Percentiles rank a stretch among this genome's conserved stretches.
Conservation (phyloP, 2,888 invertebrate species). For the Brachyopa scutellaris region DNA sequence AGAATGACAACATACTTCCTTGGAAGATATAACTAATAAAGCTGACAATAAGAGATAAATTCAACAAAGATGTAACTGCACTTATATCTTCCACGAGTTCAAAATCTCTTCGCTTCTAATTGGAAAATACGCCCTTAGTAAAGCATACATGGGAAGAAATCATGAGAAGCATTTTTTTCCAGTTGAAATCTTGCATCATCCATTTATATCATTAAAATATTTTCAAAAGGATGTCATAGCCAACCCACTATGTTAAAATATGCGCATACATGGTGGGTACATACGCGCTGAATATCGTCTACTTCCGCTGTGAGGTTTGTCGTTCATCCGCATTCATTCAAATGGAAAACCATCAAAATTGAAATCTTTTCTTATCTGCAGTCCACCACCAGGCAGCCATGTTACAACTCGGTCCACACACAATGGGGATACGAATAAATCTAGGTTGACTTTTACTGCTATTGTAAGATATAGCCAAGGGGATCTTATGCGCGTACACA, state of each 20-base stretch:
- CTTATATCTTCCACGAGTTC: too few relatives aligned
- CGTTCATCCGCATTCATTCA: slow-evolving; percentile 12
- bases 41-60: too few relatives aligned
- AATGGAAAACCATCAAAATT: slow-evolving; percentile 34
- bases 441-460: slow-evolving; percentile 64
- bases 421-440: slow-evolving; percentile 56
- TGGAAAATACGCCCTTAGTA: too few relatives aligned
- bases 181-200: too few relatives aligned
- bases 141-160: too few relatives aligned
- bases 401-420: slow-evolving; percentile 21
- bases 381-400: slow-evolving; percentile 37
- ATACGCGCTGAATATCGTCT: slow-evolving; percentile 5
- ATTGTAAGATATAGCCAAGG: slow-evolving; percentile 23
- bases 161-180: too few relatives aligned
- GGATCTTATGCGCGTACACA: slow-evolving; percentile 43
- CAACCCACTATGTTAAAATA: slow-evolving; percentile 33
- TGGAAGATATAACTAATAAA: too few relatives aligned
- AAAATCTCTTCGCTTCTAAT: too few relatives aligned
- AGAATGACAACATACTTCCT: too few relatives aligned
- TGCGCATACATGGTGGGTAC: slow-evolving; percentile 45
- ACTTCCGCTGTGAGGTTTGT: slow-evolving; percentile 29
- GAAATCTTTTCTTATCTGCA: slow-evolving; percentile 40
- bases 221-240: background rate
- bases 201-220: too few relatives aligned
- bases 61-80: too few relatives aligned